phyloP scores from a whole-genome alignment of 2,888 invertebrate genomes.

The Dendrolimus pini region DNA sequence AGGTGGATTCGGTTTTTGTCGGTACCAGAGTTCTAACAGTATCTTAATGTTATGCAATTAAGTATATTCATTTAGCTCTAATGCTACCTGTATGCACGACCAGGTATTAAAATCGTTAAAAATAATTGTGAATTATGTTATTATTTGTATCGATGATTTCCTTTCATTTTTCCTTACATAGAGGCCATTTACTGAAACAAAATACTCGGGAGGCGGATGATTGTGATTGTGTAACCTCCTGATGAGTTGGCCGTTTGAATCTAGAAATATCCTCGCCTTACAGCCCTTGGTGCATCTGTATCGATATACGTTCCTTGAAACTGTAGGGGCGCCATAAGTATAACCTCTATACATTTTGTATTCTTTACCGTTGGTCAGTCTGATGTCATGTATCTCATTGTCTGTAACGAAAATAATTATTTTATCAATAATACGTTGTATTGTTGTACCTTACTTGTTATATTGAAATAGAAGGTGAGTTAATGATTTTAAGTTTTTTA shows the following conservation, averaged over 20 bases:
- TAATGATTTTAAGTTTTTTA: too few species aligned
- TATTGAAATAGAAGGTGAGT: too few species aligned
- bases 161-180: slow-evolving; percentile 12
- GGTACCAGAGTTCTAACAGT: too few species aligned
- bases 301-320: slow-evolving; percentile 14
- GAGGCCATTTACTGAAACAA: slow-evolving; percentile 13
- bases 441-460: too few species aligned
- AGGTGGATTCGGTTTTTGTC: too few species aligned
- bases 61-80: too few species aligned
- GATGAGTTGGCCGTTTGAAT: slow-evolving; percentile 14
- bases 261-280: slow-evolving; percentile 23
- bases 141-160: too few species aligned
- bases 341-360: slow-evolving; percentile 24
- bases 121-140: too few species aligned
- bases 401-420: neutral
- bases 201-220: slow-evolving; percentile 20
- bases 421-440: too few species aligned
- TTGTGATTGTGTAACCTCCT: slow-evolving; percentile 17
- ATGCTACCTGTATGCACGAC: too few species aligned
- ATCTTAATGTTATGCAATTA: too few species aligned
- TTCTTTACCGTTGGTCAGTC: slow-evolving; percentile 20
- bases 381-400: slow-evolving; percentile 17
- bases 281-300: slow-evolving; percentile 32
- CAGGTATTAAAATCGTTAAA: too few species aligned
- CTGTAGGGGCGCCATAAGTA: slow-evolving; percentile 19